Percentiles rank a stretch among this genome's conserved stretches.
Conservation (phyloP, 1,140 invertebrate species). For the Phortica variegata region DNA sequence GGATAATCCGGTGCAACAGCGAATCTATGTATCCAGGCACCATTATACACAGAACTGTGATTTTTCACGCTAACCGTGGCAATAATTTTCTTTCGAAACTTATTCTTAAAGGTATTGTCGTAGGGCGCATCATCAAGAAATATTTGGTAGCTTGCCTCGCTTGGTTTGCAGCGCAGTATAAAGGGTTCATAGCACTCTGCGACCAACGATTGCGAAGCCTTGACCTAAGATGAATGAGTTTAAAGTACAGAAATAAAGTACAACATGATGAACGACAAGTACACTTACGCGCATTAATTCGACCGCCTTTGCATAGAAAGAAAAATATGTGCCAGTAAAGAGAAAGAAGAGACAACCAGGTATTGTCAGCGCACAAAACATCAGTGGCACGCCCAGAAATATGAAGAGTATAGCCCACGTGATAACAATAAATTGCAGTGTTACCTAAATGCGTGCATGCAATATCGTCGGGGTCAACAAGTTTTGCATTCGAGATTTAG, state of each 20-base stretch:
- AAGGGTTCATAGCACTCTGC: slow-evolving; percentile 55
- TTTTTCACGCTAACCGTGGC: slow-evolving; percentile 46
- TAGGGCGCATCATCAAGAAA: slow-evolving; percentile 41
- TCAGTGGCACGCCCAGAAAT: slow-evolving; percentile 48
- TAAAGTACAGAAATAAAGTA: background rate
- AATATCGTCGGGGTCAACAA: slow-evolving; percentile 1
- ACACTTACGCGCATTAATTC: slow-evolving; percentile 39
- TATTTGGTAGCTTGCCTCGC: slow-evolving; percentile 45
- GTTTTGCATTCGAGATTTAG: slow-evolving; percentile 5
- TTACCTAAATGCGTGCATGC: slow-evolving; percentile 35
- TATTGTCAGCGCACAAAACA: slow-evolving; percentile 47
- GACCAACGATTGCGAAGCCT: slow-evolving; percentile 42
- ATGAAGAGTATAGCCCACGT: slow-evolving; percentile 57
- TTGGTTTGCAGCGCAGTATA: slow-evolving; percentile 41
- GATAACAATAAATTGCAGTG: slow-evolving; percentile 51
- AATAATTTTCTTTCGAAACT: slow-evolving; percentile 42
- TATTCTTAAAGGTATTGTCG: slow-evolving; percentile 32
- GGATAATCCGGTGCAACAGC: slow-evolving; percentile 45
- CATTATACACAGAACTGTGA: slow-evolving; percentile 46
- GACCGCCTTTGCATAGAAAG: slow-evolving; percentile 49
- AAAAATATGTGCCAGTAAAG: slow-evolving; percentile 46
- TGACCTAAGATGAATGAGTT: slow-evolving; percentile 20
- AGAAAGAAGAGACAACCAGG: slow-evolving; percentile 46
- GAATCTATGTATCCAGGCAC: slow-evolving; percentile 51
- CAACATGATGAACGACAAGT: too few relatives aligned